These are phyloP conservation scores for Ditylenchus dipsaci DNA, from an alignment of 1,140 invertebrate genomes.

Conservation along the genomic window DNA sequence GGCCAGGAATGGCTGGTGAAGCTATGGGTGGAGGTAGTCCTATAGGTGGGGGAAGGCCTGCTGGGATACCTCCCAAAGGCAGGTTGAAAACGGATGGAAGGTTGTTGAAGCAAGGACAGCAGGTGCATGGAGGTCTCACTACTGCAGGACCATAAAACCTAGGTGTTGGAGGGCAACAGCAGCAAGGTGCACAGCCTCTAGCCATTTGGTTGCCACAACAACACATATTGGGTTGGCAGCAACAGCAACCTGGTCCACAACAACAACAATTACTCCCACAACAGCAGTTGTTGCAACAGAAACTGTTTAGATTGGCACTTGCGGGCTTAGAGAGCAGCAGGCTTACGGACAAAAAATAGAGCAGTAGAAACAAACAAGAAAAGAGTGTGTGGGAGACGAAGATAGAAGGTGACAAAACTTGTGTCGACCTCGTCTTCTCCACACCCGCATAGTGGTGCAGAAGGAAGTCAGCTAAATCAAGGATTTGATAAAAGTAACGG, in stretches of 20 bases:
- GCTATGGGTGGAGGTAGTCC: background rate
- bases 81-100: background rate
- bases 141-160: too few relatives aligned
- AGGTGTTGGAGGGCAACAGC: too few relatives aligned
- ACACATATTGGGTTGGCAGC: background rate
- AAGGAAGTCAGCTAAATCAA: too few relatives aligned
- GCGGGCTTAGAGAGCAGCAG: background rate
- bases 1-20: background rate
- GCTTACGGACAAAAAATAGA: background rate
- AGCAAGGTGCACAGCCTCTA: too few relatives aligned
- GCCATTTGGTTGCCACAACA: too few relatives aligned
- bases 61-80: background rate
- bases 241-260: background rate
- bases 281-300: background rate
- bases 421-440: background rate
- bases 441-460: background rate
- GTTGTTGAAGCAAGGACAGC: too few relatives aligned
- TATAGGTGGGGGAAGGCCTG: background rate
- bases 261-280: background rate
- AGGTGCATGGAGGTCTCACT: too few relatives aligned
- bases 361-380: background rate
- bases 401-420: background rate
- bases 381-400: background rate
- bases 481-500: too few relatives aligned
- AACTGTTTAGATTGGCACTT: background rate